Evolutionary conservation across 2,888 invertebrate species (phyloP).

Genomic region (Galerucella nymphaeae): DNA sequence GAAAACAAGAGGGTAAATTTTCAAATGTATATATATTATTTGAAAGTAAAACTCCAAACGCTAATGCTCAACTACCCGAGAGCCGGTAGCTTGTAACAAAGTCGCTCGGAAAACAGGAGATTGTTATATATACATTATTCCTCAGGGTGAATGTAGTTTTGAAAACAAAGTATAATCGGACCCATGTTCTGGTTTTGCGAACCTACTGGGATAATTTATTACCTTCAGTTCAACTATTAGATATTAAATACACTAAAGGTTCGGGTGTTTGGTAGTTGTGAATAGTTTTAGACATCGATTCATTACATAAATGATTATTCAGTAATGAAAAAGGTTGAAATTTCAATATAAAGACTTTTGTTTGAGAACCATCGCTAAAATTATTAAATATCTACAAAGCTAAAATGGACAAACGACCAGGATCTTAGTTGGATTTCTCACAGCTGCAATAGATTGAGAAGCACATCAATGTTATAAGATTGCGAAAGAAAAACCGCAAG

Average conservation of each 20-base stretch:
- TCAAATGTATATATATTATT: background rate
- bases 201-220: slow-evolving; percentile 35
- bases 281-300: background rate
- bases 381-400: no score
- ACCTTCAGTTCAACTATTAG: slow-evolving; percentile 38
- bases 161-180: slow-evolving; percentile 33
- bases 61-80: slow-evolving; percentile 6
- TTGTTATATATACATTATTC: slow-evolving; percentile 23
- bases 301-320: background rate
- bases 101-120: slow-evolving; percentile 26
- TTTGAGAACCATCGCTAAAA: no score
- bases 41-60: slow-evolving; percentile 4
- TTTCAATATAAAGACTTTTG: no score
- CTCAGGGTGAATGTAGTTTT: slow-evolving; percentile 31
- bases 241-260: slow-evolving; percentile 36
- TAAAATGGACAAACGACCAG: no score
- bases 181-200: slow-evolving; percentile 34
- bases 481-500: no score
- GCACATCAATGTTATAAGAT: no score
- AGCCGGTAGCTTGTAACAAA: slow-evolving; percentile 21
- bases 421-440: no score
- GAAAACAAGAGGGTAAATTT: background rate
- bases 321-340: no score
- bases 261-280: background rate
- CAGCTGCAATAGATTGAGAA: no score